Conservation (phyloP, 2,113 vertebrate genomes). For the Heterochromis multidens region DNA sequence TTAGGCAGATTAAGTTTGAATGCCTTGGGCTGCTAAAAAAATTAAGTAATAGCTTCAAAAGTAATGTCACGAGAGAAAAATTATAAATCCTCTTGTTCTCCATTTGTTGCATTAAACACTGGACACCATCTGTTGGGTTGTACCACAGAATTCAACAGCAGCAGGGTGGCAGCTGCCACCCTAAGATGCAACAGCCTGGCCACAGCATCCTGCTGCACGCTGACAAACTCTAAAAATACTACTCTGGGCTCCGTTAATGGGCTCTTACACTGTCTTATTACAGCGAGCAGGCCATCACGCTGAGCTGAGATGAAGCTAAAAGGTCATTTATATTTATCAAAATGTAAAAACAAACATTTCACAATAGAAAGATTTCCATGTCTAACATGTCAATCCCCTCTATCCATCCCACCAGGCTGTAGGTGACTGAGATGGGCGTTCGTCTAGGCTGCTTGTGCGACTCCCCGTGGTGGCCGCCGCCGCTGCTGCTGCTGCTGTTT, state of each 20-base stretch:
- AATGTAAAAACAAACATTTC: not conserved
- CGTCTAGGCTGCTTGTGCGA: conserved; percentile 79
- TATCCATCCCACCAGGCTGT: conserved; percentile 73
- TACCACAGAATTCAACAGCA: conserved; percentile 43
- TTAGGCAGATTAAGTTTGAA: conserved; percentile 40
- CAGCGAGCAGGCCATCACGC: not conserved
- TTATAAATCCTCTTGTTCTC: conserved; percentile 70
- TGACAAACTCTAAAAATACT: conserved; percentile 58
- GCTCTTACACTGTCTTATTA: conserved; percentile 31
- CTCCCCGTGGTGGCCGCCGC: conserved; percentile 78
- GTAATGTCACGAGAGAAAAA: conserved; percentile 52
- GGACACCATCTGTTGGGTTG: conserved; percentile 74
- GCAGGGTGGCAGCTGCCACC: conserved; percentile 64
- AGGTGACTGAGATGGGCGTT: conserved; percentile 89
- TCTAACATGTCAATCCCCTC: conserved; percentile 2
- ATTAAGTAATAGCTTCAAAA: conserved; percentile 49
- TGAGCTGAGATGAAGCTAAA: conserved; percentile 29
- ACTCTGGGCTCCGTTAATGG: conserved; percentile 43
- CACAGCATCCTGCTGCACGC: conserved; percentile 13
- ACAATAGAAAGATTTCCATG: not conserved
- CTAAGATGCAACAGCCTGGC: conserved; percentile 58
- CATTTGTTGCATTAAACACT: conserved; percentile 73
- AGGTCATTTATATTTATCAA: conserved; percentile 23
- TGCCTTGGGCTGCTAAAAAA: conserved; percentile 12
- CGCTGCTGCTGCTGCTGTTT: conserved; percentile 52